phyloP scores from a whole-genome alignment of 2,888 invertebrate genomes.

The Phanerotoma sp. region DNA sequence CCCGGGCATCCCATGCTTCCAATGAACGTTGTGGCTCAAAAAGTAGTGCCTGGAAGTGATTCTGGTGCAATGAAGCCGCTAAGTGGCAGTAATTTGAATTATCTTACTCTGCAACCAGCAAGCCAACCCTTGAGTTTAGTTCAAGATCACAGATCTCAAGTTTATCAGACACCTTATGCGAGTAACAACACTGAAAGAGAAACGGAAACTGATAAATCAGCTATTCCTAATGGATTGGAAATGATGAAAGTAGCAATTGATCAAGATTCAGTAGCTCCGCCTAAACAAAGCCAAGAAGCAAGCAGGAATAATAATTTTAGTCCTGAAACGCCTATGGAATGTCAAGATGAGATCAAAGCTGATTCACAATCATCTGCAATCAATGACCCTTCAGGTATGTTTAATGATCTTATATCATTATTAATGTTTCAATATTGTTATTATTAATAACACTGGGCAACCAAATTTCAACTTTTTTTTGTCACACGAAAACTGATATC shows the following conservation, averaged over 20 bases:
- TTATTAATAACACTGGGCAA: too few species aligned
- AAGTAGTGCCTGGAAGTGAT: conserved; percentile 44
- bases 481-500: too few species aligned
- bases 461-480: too few species aligned
- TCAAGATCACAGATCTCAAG: conserved; percentile 54
- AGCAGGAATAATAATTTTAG: conserved; percentile 49
- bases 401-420: too few species aligned
- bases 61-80: conserved; percentile 49
- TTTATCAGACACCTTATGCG: conserved; percentile 46
- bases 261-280: conserved; percentile 26
- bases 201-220: conserved; percentile 19
- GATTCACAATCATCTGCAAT: conserved; percentile 26
- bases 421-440: too few species aligned
- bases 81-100: conserved; percentile 46
- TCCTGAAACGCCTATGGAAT: conserved; percentile 38
- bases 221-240: conserved; percentile 45
- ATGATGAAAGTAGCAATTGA: conserved; percentile 38
- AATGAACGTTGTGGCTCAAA: conserved; percentile 55
- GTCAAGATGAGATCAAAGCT: conserved; percentile 29
- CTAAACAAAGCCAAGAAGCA: conserved; percentile 41
- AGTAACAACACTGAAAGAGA: conserved; percentile 34
- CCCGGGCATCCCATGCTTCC: conserved; percentile 52
- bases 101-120: conserved; percentile 51
- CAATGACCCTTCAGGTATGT: conserved; percentile 39
- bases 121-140: conserved; percentile 54